Percentiles rank a stretch among this genome's conserved stretches.
These are phyloP conservation scores for Mus spretus DNA, from an alignment of 2,797 vertebrate species.

Conservation along the genomic window DNA sequence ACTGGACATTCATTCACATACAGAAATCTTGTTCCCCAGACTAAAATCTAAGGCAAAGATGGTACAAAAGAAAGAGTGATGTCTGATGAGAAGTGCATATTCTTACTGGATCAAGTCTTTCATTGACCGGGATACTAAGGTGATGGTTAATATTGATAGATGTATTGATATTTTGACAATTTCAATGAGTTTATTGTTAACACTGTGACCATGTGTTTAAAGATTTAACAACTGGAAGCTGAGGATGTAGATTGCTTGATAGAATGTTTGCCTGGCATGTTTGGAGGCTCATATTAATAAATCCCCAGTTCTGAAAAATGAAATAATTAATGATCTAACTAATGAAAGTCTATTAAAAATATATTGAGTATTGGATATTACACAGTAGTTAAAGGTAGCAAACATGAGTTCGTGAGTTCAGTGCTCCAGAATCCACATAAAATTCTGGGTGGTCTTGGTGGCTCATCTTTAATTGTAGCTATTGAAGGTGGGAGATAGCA, in stretches of 20 bases:
- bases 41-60: constrained; percentile 26
- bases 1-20: constrained; percentile 60
- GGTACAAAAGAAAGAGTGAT: not conserved
- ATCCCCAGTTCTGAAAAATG: not conserved
- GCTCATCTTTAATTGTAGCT: not conserved
- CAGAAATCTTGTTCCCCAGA: constrained; percentile 63
- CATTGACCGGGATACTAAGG: not conserved
- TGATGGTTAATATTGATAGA: not conserved
- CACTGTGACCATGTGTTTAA: constrained; percentile 31
- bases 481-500: not conserved
- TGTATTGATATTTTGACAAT: constrained; percentile 48
- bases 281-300: not conserved
- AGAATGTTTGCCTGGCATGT: not conserved
- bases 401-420: not conserved
- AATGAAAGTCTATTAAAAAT: not conserved
- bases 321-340: not conserved
- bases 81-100: not conserved
- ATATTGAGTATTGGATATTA: not conserved
- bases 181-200: constrained; percentile 45
- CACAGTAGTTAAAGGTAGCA: not conserved
- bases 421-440: not conserved
- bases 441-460: not conserved
- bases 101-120: not conserved
- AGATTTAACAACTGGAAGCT: constrained; percentile 45
- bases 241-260: not conserved